These are phyloP conservation scores for Dichetophora obliterata DNA, from an alignment of 2,888 invertebrate genomes.

Conservation along the genomic window DNA sequence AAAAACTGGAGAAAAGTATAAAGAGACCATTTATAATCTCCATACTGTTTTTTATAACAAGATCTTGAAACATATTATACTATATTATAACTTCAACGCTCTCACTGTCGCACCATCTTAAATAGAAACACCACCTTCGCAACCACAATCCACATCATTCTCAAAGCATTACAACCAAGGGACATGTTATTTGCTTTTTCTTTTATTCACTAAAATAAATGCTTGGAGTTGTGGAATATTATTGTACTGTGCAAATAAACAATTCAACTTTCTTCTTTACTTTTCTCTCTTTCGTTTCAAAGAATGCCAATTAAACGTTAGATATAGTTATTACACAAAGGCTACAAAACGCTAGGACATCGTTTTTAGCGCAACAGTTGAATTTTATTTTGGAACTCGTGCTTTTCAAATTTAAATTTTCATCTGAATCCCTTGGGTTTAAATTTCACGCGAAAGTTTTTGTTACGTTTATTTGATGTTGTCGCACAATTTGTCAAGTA, in stretches of 20 bases:
- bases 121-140: no score
- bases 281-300: not conserved
- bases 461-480: conserved; percentile 48
- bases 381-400: conserved; percentile 10
- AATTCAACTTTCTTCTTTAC: conserved; percentile 29
- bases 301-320: conserved; percentile 29
- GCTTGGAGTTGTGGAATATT: conserved; percentile 19
- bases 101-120: no score
- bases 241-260: conserved; percentile 27
- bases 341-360: conserved; percentile 17
- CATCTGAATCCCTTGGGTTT: conserved; percentile 47
- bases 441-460: conserved; percentile 51
- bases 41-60: no score
- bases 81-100: not conserved
- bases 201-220: conserved; percentile 14
- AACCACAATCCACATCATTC: not conserved
- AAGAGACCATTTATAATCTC: no score
- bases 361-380: conserved; percentile 24
- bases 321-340: conserved; percentile 2
- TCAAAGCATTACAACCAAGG: not conserved
- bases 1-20: no score
- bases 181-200: not conserved
- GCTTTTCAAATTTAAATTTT: conserved; percentile 1
- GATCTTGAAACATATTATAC: no score
- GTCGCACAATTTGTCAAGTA: not conserved